phyloP scores from a whole-genome alignment of 2,797 vertebrate genomes.

The Knipowitschia caucasica region DNA sequence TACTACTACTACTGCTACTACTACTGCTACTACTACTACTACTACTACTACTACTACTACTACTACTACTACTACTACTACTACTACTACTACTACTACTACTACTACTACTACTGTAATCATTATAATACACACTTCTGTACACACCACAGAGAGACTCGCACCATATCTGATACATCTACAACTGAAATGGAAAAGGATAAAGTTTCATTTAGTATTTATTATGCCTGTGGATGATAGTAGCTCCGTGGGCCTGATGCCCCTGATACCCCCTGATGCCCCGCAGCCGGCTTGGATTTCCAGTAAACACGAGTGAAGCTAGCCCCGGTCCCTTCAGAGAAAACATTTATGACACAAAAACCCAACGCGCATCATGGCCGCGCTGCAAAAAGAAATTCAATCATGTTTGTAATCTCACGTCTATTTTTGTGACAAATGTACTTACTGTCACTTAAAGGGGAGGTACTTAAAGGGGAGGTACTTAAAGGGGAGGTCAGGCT shows the following conservation, averaged over 20 bases:
- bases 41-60: no score
- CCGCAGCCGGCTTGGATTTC: slow-evolving; percentile 25
- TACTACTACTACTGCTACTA: no score
- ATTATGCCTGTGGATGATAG: slow-evolving; percentile 9
- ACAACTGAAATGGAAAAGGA: neutral
- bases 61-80: no score
- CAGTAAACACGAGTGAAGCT: slow-evolving; percentile 29
- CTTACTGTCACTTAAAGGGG: neutral
- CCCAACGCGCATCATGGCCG: neutral
- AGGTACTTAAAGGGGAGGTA: neutral
- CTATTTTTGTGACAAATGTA: slow-evolving; percentile 10
- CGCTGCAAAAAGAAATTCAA: slow-evolving; percentile 11
- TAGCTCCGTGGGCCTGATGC: neutral
- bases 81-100: no score
- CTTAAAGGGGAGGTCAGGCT: neutral
- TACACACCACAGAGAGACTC: neutral
- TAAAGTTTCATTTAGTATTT: slow-evolving; percentile 14
- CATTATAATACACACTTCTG: no score
- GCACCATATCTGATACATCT: neutral
- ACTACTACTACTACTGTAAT: no score
- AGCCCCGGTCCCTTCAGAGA: slow-evolving; percentile 25
- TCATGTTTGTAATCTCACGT: slow-evolving; percentile 11
- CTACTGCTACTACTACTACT: no score
- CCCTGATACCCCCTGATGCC: slow-evolving; percentile 2
- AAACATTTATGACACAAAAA: slow-evolving; percentile 13